Conservation (phyloP, 1,140 invertebrate genomes). For the Pantala flavescens region DNA sequence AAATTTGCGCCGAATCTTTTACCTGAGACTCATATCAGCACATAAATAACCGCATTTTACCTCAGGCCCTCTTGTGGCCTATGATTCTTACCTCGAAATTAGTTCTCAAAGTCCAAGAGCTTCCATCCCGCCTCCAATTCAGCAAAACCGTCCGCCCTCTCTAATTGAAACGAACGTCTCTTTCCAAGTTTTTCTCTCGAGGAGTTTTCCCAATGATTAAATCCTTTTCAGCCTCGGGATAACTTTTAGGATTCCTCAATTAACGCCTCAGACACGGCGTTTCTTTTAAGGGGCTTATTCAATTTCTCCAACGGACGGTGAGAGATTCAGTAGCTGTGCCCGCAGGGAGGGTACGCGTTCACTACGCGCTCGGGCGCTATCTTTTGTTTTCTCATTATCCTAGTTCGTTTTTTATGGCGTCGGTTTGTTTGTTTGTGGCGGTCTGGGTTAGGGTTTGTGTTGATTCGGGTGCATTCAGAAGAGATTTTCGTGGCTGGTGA, state of each 20-base stretch:
- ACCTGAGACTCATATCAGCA: not conserved
- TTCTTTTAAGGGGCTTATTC: not conserved
- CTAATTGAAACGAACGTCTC: not conserved
- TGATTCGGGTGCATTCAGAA: too few species aligned
- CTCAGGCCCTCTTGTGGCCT: not conserved
- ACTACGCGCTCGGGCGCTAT: too few species aligned
- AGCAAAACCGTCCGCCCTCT: not conserved
- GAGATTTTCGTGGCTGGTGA: too few species aligned
- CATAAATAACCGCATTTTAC: not conserved
- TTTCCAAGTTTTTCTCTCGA: too few species aligned
- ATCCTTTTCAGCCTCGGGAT: not conserved
- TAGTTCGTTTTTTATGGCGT: too few species aligned
- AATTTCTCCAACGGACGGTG: not conserved
- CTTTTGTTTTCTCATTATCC: too few species aligned
- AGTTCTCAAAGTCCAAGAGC: too few species aligned
- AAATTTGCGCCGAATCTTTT: not conserved
- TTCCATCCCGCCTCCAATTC: too few species aligned
- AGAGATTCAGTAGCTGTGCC: not conserved
- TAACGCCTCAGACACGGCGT: not conserved
- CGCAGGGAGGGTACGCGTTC: not conserved
- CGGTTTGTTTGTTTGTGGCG: too few species aligned
- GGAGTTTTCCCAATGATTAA: too few species aligned
- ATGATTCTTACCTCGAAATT: too few species aligned
- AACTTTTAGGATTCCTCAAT: not conserved
- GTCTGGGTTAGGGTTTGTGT: too few species aligned